Conservation (phyloP, 2,113 vertebrate genomes). For the Vicugna pacos region DNA sequence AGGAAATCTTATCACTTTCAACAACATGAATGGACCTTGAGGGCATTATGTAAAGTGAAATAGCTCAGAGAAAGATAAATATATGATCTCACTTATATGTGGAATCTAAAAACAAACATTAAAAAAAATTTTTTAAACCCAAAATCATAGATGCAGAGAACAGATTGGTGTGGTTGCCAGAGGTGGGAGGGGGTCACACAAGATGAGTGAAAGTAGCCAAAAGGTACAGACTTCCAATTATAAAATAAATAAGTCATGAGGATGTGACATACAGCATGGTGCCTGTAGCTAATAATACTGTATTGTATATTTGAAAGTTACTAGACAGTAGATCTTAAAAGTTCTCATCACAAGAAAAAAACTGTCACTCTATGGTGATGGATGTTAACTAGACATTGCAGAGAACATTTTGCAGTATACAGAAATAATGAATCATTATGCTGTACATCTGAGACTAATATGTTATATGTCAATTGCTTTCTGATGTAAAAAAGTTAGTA, state of each 20-base stretch:
- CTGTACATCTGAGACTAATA: neutral
- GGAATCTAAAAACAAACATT: neutral
- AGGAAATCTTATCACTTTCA: neutral
- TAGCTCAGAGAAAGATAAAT: conserved; percentile 8
- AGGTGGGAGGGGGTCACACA: neutral
- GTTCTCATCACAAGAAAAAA: neutral
- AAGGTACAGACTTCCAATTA: neutral
- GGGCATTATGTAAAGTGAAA: neutral
- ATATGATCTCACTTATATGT: neutral
- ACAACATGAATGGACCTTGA: neutral
- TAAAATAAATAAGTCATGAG: neutral
- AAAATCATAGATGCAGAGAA: neutral
- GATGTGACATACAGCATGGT: neutral
- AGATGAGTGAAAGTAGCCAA: neutral
- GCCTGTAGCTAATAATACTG: neutral
- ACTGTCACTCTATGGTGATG: neutral
- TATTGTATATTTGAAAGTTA: neutral
- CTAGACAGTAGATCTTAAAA: neutral
- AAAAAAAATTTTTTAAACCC: neutral
- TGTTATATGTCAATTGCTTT: neutral
- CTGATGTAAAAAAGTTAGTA: neutral
- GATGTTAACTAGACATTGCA: neutral
- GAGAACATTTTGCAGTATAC: neutral
- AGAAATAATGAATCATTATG: neutral
- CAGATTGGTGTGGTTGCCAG: neutral